Percentiles rank a stretch among this genome's conserved stretches.
phyloP scores from a whole-genome alignment of 2,888 invertebrate genomes.

The Dioctria rufipes region DNA sequence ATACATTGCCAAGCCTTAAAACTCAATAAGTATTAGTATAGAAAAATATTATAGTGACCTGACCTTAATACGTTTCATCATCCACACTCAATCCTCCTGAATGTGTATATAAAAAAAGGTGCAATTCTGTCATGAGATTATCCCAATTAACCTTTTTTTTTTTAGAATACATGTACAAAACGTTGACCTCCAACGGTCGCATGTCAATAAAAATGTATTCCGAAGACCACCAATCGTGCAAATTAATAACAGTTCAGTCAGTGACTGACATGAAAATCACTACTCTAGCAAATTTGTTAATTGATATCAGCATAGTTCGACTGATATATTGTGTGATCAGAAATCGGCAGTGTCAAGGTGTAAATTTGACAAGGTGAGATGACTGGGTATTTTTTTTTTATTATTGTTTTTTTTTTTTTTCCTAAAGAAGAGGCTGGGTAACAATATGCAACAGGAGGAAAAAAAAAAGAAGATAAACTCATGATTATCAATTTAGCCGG shows the following conservation, averaged over 20 bases:
- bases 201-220: background rate
- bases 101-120: background rate
- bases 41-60: background rate
- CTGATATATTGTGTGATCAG: slow-evolving; percentile 11
- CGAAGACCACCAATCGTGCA: background rate
- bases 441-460: background rate
- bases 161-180: slow-evolving; percentile 9
- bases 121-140: slow-evolving; percentile 5
- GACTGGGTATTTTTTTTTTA: slow-evolving; percentile 15
- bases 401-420: no score
- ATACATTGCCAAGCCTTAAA: no score
- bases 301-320: background rate
- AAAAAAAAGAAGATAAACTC: background rate
- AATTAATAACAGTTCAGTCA: background rate
- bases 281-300: background rate
- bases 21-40: no score
- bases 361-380: slow-evolving; percentile 51
- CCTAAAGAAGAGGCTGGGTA: background rate
- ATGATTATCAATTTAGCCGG: background rate
- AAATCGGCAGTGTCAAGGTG: slow-evolving; percentile 48
- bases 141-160: background rate
- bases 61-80: background rate
- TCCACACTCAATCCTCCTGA: background rate
- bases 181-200: slow-evolving; percentile 16
- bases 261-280: slow-evolving; percentile 8